Conservation (phyloP, 2,888 invertebrate species). For the Pterobdella sp. region DNA sequence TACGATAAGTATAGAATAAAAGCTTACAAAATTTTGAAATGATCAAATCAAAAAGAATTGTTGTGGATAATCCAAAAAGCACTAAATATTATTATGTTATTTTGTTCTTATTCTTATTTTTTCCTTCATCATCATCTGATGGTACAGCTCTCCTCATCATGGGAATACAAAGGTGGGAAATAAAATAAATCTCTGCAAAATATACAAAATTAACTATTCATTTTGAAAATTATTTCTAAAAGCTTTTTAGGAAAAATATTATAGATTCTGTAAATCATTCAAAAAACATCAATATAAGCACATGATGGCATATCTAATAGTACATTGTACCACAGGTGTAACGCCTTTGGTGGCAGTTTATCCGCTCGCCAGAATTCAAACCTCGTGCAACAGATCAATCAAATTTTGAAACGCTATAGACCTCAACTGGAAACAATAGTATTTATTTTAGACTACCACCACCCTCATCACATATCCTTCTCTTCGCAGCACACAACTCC, state of each 20-base stretch:
- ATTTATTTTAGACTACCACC: neutral
- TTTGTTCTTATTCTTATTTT: neutral
- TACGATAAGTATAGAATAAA: too few relatives aligned
- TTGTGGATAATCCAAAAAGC: neutral
- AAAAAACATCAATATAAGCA: too few relatives aligned
- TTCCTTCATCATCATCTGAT: neutral
- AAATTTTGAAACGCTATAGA: neutral
- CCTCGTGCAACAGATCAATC: neutral
- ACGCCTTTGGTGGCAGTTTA: neutral
- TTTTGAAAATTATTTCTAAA: too few relatives aligned
- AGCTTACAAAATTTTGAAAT: too few relatives aligned
- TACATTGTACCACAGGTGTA: neutral
- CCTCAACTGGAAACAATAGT: neutral
- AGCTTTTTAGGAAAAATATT: too few relatives aligned
- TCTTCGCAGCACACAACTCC: constrained; percentile 9
- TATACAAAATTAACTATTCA: too few relatives aligned
- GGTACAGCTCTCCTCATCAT: neutral
- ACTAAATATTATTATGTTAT: neutral
- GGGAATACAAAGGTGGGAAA: neutral
- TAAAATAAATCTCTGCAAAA: too few relatives aligned
- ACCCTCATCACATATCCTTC: neutral
- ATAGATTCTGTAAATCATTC: too few relatives aligned
- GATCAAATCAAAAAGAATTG: neutral
- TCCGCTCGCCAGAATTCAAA: neutral
- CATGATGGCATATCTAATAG: too few relatives aligned